These are phyloP conservation scores for Drosophila orosa DNA, from an alignment of 1,140 invertebrate genomes.

Conservation along the genomic window DNA sequence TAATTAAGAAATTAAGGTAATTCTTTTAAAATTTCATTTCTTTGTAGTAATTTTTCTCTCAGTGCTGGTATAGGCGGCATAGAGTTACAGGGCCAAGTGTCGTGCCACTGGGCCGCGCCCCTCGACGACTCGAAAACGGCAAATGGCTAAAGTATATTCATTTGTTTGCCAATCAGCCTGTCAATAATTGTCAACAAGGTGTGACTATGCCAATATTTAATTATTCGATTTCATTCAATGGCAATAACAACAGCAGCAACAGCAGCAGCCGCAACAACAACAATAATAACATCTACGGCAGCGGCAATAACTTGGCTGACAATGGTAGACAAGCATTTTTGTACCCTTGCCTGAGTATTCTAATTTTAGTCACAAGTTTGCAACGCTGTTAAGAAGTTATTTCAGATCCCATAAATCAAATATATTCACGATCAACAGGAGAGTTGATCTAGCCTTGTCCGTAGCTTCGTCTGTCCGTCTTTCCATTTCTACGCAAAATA, in stretches of 20 bases:
- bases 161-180: constrained; percentile 82
- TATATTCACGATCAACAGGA: too few relatives aligned
- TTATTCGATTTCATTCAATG: constrained; percentile 77
- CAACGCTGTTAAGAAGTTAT: too few relatives aligned
- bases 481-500: too few relatives aligned
- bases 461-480: too few relatives aligned
- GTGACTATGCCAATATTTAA: constrained; percentile 83
- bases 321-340: neutral
- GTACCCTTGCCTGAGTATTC: too few relatives aligned
- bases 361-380: too few relatives aligned
- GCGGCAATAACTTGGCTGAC: constrained; percentile 23
- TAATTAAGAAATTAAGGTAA: neutral
- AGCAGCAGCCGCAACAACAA: neutral
- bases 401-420: too few relatives aligned
- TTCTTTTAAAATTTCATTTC: neutral
- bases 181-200: constrained; percentile 83
- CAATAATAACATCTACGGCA: constrained; percentile 19
- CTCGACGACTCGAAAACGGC: constrained; percentile 48
- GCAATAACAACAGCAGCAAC: constrained; percentile 33
- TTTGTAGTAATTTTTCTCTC: neutral
- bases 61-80: neutral
- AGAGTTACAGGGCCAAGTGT: constrained; percentile 49
- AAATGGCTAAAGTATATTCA: constrained; percentile 71
- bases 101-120: constrained; percentile 55
- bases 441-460: too few relatives aligned